Evolutionary conservation across 1,140 invertebrate species (phyloP).

Genomic region (Nasonia vitripennis): DNA sequence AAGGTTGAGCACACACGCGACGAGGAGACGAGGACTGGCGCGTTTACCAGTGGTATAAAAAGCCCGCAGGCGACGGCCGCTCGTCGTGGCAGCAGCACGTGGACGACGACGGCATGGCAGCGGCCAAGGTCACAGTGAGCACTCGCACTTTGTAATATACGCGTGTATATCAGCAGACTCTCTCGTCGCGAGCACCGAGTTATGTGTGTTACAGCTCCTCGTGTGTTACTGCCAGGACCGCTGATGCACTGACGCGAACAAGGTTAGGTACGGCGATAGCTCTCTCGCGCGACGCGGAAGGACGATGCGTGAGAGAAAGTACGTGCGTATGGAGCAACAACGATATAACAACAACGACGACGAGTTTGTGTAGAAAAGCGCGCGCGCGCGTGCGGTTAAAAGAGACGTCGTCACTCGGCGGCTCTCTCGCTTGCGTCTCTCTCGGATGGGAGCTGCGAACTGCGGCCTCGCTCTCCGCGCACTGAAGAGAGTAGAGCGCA

Average conservation of each 20-base stretch:
- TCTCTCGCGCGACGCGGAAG: too few species aligned
- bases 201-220: too few species aligned
- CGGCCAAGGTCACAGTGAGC: neutral
- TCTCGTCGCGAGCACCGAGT: too few species aligned
- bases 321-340: neutral
- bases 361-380: neutral
- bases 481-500: constrained; percentile 61
- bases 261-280: neutral
- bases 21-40: too few species aligned
- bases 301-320: too few species aligned
- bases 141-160: neutral
- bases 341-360: neutral
- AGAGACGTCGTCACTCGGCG: neutral
- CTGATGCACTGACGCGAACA: neutral
- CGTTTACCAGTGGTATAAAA: neutral
- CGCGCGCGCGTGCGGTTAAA: neutral
- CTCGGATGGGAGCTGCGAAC: constrained; percentile 59
- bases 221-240: neutral
- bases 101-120: constrained; percentile 1
- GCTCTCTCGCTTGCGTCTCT: neutral
- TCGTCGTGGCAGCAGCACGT: neutral
- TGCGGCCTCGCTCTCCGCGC: constrained; percentile 73
- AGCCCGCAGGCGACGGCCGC: neutral
- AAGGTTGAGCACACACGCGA: neutral
- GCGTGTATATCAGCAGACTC: too few species aligned